A percentile compares a stretch with the other conserved stretches of the same genome.
Conservation (phyloP, 2,888 invertebrate genomes). For the Macrosoma leucophasiata region DNA sequence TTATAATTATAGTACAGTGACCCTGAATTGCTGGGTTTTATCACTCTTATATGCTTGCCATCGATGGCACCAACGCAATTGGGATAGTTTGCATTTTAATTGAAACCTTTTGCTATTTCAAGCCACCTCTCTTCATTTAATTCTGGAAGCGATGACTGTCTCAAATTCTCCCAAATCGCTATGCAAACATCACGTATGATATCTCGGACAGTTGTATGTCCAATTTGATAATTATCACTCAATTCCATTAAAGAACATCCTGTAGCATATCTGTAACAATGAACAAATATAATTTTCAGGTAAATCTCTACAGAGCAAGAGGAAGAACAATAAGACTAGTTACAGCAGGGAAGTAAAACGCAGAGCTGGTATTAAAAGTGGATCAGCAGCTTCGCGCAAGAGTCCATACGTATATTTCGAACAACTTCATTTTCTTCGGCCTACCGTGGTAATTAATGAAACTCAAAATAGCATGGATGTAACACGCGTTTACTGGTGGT, state of each 20-base stretch:
- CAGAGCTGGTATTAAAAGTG: constrained; percentile 29
- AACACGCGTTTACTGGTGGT: constrained; percentile 30
- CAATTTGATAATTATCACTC: constrained; percentile 28
- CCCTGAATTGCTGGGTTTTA: constrained; percentile 23
- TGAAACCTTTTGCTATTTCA: constrained; percentile 28
- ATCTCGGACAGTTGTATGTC: constrained; percentile 29
- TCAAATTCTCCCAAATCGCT: constrained; percentile 27
- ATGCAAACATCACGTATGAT: constrained; percentile 30
- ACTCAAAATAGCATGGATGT: constrained; percentile 28
- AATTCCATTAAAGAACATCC: constrained; percentile 30
- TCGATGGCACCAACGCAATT: no score
- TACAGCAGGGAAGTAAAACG: constrained; percentile 30
- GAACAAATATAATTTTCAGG: constrained; percentile 30
- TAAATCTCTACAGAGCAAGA: constrained; percentile 31
- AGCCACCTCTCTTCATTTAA: constrained; percentile 28
- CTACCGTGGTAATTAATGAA: constrained; percentile 27
- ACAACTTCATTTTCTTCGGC: constrained; percentile 32
- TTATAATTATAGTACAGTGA: constrained; percentile 29
- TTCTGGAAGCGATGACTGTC: constrained; percentile 25
- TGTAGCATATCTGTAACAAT: constrained; percentile 32
- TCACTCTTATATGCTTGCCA: no score
- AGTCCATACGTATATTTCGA: constrained; percentile 29
- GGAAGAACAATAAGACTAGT: constrained; percentile 32
- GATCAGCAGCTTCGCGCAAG: constrained; percentile 30
- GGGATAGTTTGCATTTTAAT: constrained; percentile 18